Evolutionary conservation across 2,888 invertebrate species (phyloP).

Genomic region (Branchipolynoe longqiensis): DNA sequence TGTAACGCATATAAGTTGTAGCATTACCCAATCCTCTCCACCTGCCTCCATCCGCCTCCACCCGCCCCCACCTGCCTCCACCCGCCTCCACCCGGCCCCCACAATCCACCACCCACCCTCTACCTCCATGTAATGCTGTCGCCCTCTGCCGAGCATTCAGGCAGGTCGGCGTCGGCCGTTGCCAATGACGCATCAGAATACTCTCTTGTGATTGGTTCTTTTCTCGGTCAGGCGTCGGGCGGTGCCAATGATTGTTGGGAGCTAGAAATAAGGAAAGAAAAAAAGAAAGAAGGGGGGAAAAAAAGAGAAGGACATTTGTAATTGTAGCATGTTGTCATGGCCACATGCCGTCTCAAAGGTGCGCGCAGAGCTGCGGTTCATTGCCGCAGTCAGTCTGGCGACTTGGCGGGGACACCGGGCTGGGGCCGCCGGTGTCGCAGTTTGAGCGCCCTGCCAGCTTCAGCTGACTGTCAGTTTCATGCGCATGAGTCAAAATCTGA

Average conservation of each 20-base stretch:
- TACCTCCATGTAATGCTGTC: not conserved
- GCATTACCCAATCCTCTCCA: not conserved
- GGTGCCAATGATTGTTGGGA: not conserved
- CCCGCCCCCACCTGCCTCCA: not conserved
- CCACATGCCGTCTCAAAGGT: too few relatives aligned
- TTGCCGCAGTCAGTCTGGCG: too few relatives aligned
- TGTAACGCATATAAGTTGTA: too few relatives aligned
- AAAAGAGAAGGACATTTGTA: too few relatives aligned
- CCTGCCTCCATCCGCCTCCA: not conserved
- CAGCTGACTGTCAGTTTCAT: too few relatives aligned
- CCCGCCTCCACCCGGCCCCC: not conserved
- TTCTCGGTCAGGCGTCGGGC: conserved; percentile 12
- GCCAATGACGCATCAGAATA: conserved; percentile 12
- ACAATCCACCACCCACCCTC: not conserved
- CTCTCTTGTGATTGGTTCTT: not conserved
- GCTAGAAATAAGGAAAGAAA: conserved; percentile 1
- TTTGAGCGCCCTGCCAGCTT: too few relatives aligned
- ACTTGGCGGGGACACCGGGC: too few relatives aligned
- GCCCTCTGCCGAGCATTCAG: not conserved
- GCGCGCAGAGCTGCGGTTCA: too few relatives aligned
- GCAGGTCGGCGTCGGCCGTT: not conserved
- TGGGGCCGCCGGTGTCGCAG: too few relatives aligned
- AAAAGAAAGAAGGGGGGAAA: too few relatives aligned
- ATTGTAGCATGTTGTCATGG: too few relatives aligned
- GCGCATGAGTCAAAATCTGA: too few relatives aligned